Conservation (phyloP, 1,140 invertebrate genomes). For the Bombus soroeensis region DNA sequence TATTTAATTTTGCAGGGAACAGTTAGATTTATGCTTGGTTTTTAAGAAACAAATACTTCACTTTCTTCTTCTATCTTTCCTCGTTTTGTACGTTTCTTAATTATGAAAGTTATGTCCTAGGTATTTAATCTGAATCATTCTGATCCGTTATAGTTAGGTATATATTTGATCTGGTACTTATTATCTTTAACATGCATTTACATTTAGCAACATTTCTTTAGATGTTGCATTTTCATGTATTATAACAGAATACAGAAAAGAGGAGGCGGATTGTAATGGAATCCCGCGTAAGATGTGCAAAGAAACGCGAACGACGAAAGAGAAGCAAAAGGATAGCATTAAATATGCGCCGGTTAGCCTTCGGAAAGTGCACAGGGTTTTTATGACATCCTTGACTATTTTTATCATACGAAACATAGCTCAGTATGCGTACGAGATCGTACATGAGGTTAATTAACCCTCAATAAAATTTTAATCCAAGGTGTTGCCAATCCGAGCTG, state of each 20-base stretch:
- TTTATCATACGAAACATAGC: constrained; percentile 12
- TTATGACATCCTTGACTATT: constrained; percentile 24
- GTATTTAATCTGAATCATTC: no score
- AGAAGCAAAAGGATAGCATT: constrained; percentile 24
- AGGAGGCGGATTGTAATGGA: not conserved
- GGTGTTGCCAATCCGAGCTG: no score
- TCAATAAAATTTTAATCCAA: not conserved
- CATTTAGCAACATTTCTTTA: no score
- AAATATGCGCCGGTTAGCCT: constrained; percentile 31
- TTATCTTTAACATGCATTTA: no score
- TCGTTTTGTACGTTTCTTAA: not conserved
- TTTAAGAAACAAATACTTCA: not conserved
- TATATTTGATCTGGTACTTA: no score
- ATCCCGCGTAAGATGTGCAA: not conserved
- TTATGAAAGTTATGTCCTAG: no score
- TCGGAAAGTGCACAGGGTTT: constrained; percentile 12
- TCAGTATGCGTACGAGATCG: no score
- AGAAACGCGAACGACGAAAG: not conserved
- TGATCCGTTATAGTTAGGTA: no score
- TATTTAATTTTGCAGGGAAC: not conserved
- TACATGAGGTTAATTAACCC: not conserved
- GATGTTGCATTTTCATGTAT: no score
- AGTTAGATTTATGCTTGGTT: not conserved
- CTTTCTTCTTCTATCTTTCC: no score
- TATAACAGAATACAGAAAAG: not conserved